Conservation (phyloP, 2,888 invertebrate genomes). For the Athrips mouffetella region DNA sequence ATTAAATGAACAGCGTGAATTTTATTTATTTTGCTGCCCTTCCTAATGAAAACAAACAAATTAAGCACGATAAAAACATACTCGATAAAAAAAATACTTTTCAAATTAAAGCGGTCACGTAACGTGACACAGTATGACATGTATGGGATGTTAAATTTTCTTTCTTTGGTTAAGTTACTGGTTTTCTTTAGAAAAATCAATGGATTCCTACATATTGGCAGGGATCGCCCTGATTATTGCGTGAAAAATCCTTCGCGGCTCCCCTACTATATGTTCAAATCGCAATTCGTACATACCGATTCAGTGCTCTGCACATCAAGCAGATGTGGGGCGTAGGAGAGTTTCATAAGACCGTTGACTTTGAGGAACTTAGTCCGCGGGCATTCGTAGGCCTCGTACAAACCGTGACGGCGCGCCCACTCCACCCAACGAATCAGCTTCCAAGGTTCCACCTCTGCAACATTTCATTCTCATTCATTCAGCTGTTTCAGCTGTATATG, state of each 20-base stretch:
- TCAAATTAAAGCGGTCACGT: no score
- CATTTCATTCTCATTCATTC: background rate
- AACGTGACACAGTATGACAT: no score
- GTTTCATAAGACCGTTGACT: conserved; percentile 58
- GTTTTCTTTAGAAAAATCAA: background rate
- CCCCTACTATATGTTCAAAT: background rate
- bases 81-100: no score
- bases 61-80: no score
- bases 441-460: conserved; percentile 59
- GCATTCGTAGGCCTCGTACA: conserved; percentile 62
- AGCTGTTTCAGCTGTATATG: no score
- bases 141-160: no score
- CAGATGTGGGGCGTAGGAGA: conserved; percentile 62
- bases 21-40: no score
- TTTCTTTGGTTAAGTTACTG: no score
- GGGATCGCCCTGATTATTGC: no score
- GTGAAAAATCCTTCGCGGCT: background rate
- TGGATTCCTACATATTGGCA: no score
- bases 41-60: no score
- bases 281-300: conserved; percentile 45
- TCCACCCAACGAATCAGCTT: conserved; percentile 66
- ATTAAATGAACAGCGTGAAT: no score
- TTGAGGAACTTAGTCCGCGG: conserved; percentile 57
- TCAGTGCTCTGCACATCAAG: conserved; percentile 62
- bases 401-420: conserved; percentile 60